Evolutionary conservation across 1,140 invertebrate genomes (phyloP), one percentile per base, ranked within the genome.

Genomic region (Hylaeus anthracinus): DNA sequence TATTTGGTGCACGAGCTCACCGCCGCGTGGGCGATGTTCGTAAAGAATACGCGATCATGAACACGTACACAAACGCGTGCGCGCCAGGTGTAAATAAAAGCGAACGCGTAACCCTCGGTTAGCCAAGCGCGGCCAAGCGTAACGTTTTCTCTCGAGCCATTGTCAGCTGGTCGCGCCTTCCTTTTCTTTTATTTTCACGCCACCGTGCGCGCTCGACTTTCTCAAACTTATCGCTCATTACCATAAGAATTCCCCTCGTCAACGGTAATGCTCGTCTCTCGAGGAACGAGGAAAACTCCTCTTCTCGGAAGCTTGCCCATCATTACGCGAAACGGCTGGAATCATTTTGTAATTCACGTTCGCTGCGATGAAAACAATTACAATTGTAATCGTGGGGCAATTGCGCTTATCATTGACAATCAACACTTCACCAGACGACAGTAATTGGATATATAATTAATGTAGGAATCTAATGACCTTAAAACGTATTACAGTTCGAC

Each of bases 61-160:
- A 26, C 26, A 26, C 26, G 26, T 26, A 45, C 51, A 10, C 5
- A 9, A 51, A 63, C 45, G 56, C 43, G 55, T 65, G 63, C 56
- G 51, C 71, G 80, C 84, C 85, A 86, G 85, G 85, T 86, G 85
- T 86, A 86, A 86, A 86, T 86, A 83, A 79, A 86, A 86, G 63
- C 80, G 79, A 71, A 56, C 56, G 73, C 64, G 67, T 80, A 73
- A 61, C 72, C 69, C 82, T 72, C 79, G 63, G 73, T 61, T 64
- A 72, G 45, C 67, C 72, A 82, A 83, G 79, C 76, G 84, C 84
- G 85, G 56, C 74, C 85, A 8, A 67, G 61, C 85, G 80, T 79
- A 64, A 86, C 85, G n/a, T 77, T 86, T 63, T 85, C 79, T 86
- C 55, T 63, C 56, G 60, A 71, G 53, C 74, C 71, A 86, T 86